Evolutionary conservation across 2,113 vertebrate genomes (phyloP), one percentile per base, ranked within the genome.

Genomic region (Dromaius novaehollandiae): DNA sequence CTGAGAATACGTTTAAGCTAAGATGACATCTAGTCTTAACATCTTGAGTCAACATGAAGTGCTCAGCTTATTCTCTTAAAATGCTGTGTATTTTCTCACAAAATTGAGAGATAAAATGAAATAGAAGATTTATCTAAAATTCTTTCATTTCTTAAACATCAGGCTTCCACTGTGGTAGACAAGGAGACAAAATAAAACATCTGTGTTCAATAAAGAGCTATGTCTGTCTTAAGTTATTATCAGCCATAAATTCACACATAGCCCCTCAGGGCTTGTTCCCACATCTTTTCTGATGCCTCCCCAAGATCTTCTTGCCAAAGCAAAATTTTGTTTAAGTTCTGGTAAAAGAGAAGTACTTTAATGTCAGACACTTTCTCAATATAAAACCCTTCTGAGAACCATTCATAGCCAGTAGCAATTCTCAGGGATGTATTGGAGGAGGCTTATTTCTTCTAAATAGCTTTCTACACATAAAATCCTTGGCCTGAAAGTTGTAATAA

Each of bases 211-310:
- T 93, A 88, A 96, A 92, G 75, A 88, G 56, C 77, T 86, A 42
- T 79, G 89, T 91, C 93, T 97, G 95, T 92, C 95, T 95, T 76
- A 93, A 94, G 92, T 96, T 97, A 97, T 8, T 95, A 95, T 95
- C 95, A 96, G 83, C 71, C 64, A 79, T 96, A 97, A 97, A 97
- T 90, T 89, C 89, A 92, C 86, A n/a, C 89, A 95, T 17, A 97
- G 78, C 44, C 83, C 88, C 88, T 68, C 25, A 63, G 83, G 82
- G 87, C 84, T 96, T 89, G 64, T 86, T 96, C 76, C 95, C 71
- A 85, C 87, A 95, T 65, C 82, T 95, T 93, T 96, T 90, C 77
- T 8, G 0, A 81, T 93, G 89, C 20, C 24, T 89, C 75, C 91
- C 84, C 81, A 83, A 36, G 85, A 96, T 75, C 94, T 42, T 95